A percentile compares a stretch with the other conserved stretches of the same genome.
Conservation (phyloP, 2,797 vertebrate species). For the Bucorvus abyssinicus region DNA sequence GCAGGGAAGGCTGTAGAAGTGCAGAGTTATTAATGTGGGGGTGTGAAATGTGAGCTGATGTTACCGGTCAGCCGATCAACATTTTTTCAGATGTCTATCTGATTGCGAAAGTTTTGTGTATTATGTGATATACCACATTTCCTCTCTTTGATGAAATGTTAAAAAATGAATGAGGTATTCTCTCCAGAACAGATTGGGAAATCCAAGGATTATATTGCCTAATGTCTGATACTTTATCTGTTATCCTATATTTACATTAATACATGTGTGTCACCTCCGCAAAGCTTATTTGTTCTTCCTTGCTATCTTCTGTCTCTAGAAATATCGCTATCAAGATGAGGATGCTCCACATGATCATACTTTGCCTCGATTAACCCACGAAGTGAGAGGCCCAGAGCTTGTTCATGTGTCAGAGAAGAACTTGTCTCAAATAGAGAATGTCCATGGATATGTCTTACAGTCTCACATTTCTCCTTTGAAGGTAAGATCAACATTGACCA, state of each 20-base stretch:
- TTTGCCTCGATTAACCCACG: conserved; percentile 89
- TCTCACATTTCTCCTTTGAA: conserved; percentile 96
- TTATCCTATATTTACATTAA: background rate
- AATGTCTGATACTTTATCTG: background rate
- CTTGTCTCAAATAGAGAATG: conserved; percentile 95
- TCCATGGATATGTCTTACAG: conserved; percentile 95
- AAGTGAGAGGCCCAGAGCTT: conserved; percentile 90
- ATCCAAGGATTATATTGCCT: rapidly evolving
- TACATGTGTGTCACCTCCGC: background rate
- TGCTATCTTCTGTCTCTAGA: conserved; percentile 65
- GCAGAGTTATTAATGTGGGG: background rate
- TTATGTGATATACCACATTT: background rate
- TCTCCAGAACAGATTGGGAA: background rate
- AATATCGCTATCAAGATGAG: conserved; percentile 96
- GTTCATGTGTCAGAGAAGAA: conserved; percentile 97
- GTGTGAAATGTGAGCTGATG: background rate
- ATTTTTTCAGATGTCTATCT: background rate
- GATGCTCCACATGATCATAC: conserved; percentile 89
- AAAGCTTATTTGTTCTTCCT: background rate
- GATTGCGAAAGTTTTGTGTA: background rate
- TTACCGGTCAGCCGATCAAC: background rate
- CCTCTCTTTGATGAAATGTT: background rate
- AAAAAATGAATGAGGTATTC: background rate
- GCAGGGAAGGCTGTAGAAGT: background rate
- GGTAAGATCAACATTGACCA: conserved; percentile 67